Evolutionary conservation across 2,113 vertebrate genomes (phyloP).

Genomic region (Microtus oregoni): DNA sequence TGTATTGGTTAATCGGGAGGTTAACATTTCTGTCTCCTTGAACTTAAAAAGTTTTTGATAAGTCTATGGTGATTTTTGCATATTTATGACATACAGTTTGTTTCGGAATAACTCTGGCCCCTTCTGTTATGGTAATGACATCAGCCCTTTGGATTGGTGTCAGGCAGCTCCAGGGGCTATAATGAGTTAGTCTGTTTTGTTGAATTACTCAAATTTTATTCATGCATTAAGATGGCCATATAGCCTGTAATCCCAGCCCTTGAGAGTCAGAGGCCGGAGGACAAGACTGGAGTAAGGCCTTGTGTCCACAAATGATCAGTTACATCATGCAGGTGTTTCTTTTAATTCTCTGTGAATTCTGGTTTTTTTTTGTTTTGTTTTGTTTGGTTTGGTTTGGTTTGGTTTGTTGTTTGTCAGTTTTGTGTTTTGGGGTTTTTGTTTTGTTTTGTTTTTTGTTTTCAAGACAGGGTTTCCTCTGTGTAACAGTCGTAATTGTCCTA

Average conservation of each 20-base stretch:
- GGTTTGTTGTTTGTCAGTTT: not conserved
- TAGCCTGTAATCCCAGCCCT: not conserved
- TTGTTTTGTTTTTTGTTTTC: no score
- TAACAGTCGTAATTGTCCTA: no score
- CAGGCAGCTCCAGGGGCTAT: not conserved
- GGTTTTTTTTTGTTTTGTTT: not conserved
- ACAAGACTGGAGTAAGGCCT: not conserved
- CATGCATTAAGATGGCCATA: fast-evolving
- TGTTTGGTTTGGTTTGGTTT: not conserved
- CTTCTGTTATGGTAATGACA: fast-evolving
- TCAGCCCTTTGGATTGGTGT: not conserved
- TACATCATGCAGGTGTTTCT: not conserved
- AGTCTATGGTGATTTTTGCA: not conserved
- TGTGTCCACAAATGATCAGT: no score
- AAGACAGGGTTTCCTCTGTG: no score
- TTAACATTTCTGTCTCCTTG: not conserved
- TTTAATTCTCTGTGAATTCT: not conserved
- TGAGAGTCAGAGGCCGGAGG: not conserved
- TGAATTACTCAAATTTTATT: not conserved
- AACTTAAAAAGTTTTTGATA: not conserved
- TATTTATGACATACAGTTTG: not conserved
- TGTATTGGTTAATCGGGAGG: not conserved
- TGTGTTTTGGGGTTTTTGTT: no score
- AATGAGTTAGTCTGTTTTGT: not conserved
- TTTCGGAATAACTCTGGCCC: not conserved